A percentile compares a stretch with the other conserved stretches of the same genome.
phyloP scores from a whole-genome alignment of 2,797 vertebrate genomes.

The Gorsachius magnificus region DNA sequence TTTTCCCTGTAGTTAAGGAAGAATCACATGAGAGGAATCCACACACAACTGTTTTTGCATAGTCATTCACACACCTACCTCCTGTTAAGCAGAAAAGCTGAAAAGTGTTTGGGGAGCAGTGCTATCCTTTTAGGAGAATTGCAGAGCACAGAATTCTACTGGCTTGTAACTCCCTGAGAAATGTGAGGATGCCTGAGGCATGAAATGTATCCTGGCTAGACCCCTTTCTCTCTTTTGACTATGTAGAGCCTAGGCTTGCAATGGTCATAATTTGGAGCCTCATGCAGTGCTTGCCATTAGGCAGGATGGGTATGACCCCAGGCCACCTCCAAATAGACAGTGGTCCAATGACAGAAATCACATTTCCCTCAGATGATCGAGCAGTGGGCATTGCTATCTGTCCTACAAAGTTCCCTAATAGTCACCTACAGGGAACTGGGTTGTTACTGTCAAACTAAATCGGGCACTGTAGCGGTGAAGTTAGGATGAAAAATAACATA shows the following conservation, averaged over 20 bases:
- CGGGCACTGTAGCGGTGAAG: neutral
- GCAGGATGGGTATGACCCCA: neutral
- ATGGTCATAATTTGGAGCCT: neutral
- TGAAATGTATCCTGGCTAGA: neutral
- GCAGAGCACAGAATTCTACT: neutral
- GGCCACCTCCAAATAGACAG: neutral
- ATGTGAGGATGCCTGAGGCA: accelerated
- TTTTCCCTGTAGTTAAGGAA: neutral
- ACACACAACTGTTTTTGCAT: neutral
- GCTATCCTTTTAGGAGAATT: neutral
- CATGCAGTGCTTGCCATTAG: neutral
- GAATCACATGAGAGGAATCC: neutral
- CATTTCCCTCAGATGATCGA: neutral
- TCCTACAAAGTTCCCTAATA: neutral
- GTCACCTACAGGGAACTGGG: neutral
- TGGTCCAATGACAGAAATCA: neutral
- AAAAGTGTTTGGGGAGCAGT: neutral
- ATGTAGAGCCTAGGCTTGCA: neutral
- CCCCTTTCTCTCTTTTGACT: neutral
- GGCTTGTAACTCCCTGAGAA: neutral
- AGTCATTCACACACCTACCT: neutral
- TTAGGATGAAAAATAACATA: neutral
- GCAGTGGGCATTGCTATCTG: neutral
- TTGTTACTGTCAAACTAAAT: neutral
- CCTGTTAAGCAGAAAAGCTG: neutral